Evolutionary conservation across 2,888 invertebrate genomes (phyloP).

Genomic region (Harpalus rufipes): DNA sequence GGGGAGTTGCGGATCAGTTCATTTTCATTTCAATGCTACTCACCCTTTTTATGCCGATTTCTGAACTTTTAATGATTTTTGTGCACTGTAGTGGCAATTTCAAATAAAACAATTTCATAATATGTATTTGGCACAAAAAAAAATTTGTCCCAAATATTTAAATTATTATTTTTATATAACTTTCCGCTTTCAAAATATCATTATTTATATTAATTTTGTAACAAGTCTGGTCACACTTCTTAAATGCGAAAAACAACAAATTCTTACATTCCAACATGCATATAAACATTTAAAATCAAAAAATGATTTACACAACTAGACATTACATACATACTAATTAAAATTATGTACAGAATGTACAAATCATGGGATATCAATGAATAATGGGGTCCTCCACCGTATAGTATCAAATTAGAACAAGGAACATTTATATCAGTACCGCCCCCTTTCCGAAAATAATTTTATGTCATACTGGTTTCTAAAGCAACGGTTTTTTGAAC

Average conservation of each 20-base stretch:
- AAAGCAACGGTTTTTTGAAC: no score
- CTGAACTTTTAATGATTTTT: no score
- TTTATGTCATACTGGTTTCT: no score
- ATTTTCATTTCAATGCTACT: no score
- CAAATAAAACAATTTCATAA: neutral
- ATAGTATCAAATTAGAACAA: no score
- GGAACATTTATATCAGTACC: no score
- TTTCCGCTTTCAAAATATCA: conserved; percentile 43
- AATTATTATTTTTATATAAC: conserved; percentile 43
- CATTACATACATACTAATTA: neutral
- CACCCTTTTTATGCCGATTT: no score
- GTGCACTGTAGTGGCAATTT: no score
- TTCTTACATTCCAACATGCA: conserved; percentile 21
- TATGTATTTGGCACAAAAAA: conserved; percentile 8
- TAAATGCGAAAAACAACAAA: conserved; percentile 14
- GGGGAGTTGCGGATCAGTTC: no score
- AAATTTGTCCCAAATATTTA: conserved; percentile 13
- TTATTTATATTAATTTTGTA: conserved; percentile 42
- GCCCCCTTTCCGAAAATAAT: no score
- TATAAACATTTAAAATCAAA: neutral
- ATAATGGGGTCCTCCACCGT: no score
- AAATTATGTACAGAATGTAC: neutral
- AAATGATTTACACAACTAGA: neutral
- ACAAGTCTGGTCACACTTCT: conserved; percentile 37
- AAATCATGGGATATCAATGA: no score